Base-by-base conservation (phyloP, 1,140 invertebrate genomes). In the Caerostris darwini region DNA sequence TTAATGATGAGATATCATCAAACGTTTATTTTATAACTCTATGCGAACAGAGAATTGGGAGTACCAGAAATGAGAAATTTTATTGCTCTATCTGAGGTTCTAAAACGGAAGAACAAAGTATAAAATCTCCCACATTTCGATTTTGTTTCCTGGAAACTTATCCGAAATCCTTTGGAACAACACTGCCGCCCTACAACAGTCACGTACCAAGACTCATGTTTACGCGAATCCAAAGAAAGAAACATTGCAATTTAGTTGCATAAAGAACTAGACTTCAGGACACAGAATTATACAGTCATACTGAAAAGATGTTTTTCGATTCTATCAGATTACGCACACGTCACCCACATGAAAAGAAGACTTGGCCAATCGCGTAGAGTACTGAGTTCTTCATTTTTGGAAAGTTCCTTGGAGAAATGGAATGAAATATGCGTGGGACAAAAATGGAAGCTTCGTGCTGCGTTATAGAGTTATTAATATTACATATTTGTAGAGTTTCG, bases 231-330 rank as follows among this genome's bases (percentile, higher is more conserved):
- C 8, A 64, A 88, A 88, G 53, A 81, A 19, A 61, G 64, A 59
- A 34, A 12, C 59, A 88, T 88, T 67, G 34, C 86, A 64, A 53
- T 88, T 88, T 88, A 88, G 59, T 88, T 67, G 53, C 34, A 34
- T 5, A 7, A 50, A 77, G 53, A 77, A 34, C 5, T 50, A 53
- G 69, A n/a, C 67, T 3, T n/a, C 67, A 7, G 67, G 34, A 17
- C 19, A 5, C 7, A 19, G 67, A 77, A 53, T 77, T 34, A 2
- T 77, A n/a, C n/a, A 5, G 8, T 14, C 12, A 19, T 19, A 8
- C 71, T 50, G 12, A 50, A 77, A 34, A 77, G 34, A 77, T 50
- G 34, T 77, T 77, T n/a, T 50, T 50, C 3, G 6, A 69, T 3
- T 0, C 71, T 10, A 77, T 77, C 34, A 10, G 12, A 19, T 7